A percentile compares a stretch with the other conserved stretches of the same genome.
These are phyloP conservation scores for Elephas maximus DNA, from an alignment of 2,113 vertebrate genomes.

Conservation along the genomic window DNA sequence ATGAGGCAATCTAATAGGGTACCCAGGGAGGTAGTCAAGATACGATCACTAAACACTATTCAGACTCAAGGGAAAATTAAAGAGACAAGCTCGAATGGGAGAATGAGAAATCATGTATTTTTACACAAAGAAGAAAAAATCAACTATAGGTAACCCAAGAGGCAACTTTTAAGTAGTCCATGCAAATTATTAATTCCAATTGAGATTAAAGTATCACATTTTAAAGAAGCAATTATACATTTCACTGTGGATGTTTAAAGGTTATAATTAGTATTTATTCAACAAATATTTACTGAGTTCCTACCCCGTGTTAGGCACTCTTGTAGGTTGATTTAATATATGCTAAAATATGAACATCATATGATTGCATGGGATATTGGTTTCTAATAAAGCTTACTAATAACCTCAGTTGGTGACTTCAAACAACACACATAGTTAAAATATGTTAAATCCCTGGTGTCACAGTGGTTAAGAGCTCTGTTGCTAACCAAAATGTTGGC, in stretches of 20 bases:
- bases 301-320: neutral
- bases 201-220: neutral
- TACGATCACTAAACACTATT: conserved; percentile 58
- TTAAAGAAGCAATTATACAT: neutral
- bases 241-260: conserved; percentile 38
- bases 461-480: no score
- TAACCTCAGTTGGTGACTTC: neutral
- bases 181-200: conserved; percentile 25
- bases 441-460: neutral
- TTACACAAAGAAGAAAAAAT: neutral
- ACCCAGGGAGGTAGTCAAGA: conserved; percentile 8
- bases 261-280: neutral
- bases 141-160: neutral
- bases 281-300: neutral
- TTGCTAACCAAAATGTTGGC: no score
- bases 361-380: neutral
- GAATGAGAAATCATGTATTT: conserved; percentile 15
- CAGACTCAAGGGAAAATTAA: conserved; percentile 55
- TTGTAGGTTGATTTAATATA: neutral
- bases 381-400: neutral
- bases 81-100: neutral
- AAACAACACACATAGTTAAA: neutral
- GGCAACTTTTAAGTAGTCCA: neutral
- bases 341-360: neutral
- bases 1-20: conserved; percentile 57